A percentile compares a stretch with the other conserved stretches of the same genome.
Evolutionary conservation across 2,888 invertebrate genomes (phyloP).

Genomic region (Acleris cristana): DNA sequence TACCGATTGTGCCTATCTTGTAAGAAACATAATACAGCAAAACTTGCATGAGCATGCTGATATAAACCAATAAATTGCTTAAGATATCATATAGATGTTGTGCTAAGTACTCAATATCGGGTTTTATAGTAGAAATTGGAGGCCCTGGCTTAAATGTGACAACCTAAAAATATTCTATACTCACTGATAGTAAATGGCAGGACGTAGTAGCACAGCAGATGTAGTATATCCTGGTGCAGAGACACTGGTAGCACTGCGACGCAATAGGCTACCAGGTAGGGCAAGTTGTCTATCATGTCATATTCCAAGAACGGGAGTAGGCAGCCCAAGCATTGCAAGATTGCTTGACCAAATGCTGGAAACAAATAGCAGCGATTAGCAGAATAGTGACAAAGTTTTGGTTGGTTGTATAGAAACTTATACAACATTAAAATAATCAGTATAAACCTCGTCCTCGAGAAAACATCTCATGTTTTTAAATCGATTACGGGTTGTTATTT

Average conservation of each 20-base stretch:
- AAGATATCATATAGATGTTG: too few relatives aligned
- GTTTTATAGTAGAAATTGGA: too few relatives aligned
- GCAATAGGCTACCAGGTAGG: slow-evolving; percentile 96
- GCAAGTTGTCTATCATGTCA: slow-evolving; percentile 97
- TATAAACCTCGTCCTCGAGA: too few relatives aligned
- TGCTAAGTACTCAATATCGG: too few relatives aligned
- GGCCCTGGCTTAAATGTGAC: too few relatives aligned
- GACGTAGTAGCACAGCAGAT: slow-evolving; percentile 97
- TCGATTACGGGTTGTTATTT: too few relatives aligned
- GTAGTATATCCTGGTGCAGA: slow-evolving; percentile 97
- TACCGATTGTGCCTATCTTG: background rate
- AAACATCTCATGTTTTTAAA: too few relatives aligned
- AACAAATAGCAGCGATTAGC: slow-evolving; percentile 3
- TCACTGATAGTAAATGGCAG: slow-evolving; percentile 97
- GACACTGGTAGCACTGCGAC: slow-evolving; percentile 95
- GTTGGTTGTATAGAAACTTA: too few relatives aligned
- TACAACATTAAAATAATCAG: too few relatives aligned
- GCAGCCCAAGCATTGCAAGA: slow-evolving; percentile 97
- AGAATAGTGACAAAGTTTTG: too few relatives aligned
- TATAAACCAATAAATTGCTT: too few relatives aligned
- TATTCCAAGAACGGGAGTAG: slow-evolving; percentile 98
- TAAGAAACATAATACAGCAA: background rate
- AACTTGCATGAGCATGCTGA: too few relatives aligned
- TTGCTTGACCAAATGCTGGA: slow-evolving; percentile 95
- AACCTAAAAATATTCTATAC: slow-evolving; percentile 53